These are phyloP conservation scores for Apostichopus leukothele DNA, from an alignment of 53 echinoderm and acorn worm genomes.

Conservation along the genomic window DNA sequence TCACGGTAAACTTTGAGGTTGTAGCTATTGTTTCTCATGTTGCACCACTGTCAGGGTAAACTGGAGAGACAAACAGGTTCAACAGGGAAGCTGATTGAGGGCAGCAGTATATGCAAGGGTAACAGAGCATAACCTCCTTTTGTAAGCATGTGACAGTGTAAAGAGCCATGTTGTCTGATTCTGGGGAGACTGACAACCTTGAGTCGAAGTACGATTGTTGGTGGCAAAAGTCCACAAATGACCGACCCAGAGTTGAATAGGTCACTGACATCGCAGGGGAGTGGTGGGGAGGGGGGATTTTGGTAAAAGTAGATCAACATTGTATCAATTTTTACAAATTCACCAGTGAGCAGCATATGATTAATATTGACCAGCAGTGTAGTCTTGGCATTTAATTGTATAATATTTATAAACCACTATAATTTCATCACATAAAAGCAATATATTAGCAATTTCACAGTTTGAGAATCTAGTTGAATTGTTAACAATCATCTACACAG, in stretches of 20 bases:
- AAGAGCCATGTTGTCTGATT: conserved; percentile 5
- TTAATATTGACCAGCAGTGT: too few species aligned
- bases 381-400: too few species aligned
- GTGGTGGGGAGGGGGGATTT: too few species aligned
- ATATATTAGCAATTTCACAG: too few species aligned
- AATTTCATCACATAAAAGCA: too few species aligned
- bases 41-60: conserved; percentile 5
- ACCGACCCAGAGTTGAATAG: not conserved
- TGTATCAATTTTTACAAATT: too few species aligned
- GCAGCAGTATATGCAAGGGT: not conserved
- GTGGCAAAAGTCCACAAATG: not conserved
- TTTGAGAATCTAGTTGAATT: too few species aligned
- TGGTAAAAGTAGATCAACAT: not conserved
- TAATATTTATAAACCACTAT: too few species aligned
- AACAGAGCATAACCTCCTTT: not conserved
- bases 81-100: not conserved
- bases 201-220: not conserved
- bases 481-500: too few species aligned
- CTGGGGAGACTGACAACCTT: not conserved
- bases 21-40: conserved; percentile 19
- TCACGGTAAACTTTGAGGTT: not conserved
- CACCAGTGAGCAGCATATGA: too few species aligned
- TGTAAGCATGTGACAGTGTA: not conserved
- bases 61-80: not conserved
- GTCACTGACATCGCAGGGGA: not conserved